A percentile compares a stretch with the other conserved stretches of the same genome.
These are phyloP conservation scores for Mongoloraphidia duomilia DNA, from an alignment of 2,888 invertebrate genomes.

Conservation along the genomic window DNA sequence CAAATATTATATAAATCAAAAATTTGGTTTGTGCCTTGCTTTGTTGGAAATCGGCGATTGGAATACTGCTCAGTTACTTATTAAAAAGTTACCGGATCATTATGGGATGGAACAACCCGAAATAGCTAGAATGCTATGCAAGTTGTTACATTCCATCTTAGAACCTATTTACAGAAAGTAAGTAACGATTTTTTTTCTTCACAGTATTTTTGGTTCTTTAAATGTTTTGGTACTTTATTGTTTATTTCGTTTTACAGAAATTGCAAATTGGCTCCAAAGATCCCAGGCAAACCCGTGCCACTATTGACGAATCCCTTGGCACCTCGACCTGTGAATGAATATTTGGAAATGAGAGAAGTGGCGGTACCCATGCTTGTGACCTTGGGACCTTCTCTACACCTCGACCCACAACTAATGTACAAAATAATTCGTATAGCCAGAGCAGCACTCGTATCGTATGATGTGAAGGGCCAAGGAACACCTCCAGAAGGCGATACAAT, in stretches of 20 bases:
- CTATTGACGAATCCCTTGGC: conserved; percentile 40
- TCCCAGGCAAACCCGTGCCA: conserved; percentile 41
- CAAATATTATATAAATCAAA: conserved; percentile 61
- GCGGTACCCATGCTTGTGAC: conserved; percentile 76
- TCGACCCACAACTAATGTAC: conserved; percentile 79
- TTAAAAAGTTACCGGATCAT: conserved; percentile 69
- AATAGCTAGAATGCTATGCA: conserved; percentile 62
- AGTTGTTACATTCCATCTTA: conserved; percentile 67
- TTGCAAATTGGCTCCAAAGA: conserved; percentile 57
- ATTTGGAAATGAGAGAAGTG: conserved; percentile 54
- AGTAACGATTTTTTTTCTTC: conserved; percentile 19
- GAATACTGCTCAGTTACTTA: conserved; percentile 67
- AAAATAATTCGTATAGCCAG: conserved; percentile 53
- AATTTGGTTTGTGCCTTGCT: conserved; percentile 83
- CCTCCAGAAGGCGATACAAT: conserved; percentile 36
- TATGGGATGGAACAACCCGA: conserved; percentile 64
- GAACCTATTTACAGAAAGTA: conserved; percentile 76
- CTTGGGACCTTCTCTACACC: conserved; percentile 77
- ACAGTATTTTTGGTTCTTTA: background rate
- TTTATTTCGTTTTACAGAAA: conserved; percentile 33
- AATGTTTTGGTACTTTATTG: conserved; percentile 3
- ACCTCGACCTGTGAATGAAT: conserved; percentile 51
- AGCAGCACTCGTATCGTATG: conserved; percentile 23
- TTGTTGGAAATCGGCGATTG: conserved; percentile 80
- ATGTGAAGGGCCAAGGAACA: conserved; percentile 21